Evolutionary conservation across 1,140 invertebrate species (phyloP).

Genomic region (Leptinotarsa texana): DNA sequence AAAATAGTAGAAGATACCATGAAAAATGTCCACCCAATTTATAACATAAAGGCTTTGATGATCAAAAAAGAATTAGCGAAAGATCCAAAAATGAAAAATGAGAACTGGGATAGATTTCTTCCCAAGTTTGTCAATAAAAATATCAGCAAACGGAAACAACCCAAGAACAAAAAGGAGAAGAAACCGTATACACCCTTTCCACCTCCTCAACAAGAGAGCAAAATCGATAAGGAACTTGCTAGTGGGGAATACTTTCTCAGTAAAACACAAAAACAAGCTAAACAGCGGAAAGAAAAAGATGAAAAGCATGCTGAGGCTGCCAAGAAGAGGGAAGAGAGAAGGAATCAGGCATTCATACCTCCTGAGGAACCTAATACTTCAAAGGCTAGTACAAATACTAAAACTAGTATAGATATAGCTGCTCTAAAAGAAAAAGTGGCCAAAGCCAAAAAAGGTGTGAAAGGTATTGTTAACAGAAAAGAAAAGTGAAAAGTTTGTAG

Average conservation of each 20-base stretch:
- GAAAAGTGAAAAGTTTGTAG: not conserved
- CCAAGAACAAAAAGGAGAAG: conserved; percentile 84
- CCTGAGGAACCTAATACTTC: conserved; percentile 65
- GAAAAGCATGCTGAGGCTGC: conserved; percentile 72
- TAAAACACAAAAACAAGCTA: conserved; percentile 76
- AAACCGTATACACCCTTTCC: conserved; percentile 98
- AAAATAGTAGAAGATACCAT: conserved; percentile 96
- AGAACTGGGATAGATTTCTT: conserved; percentile 96
- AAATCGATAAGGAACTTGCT: conserved; percentile 92
- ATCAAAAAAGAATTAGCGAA: conserved; percentile 94
- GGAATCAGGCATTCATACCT: conserved; percentile 81
- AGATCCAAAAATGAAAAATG: conserved; percentile 87
- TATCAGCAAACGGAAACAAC: conserved; percentile 82
- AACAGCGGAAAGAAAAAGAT: conserved; percentile 73
- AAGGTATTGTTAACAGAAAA: conserved; percentile 11
- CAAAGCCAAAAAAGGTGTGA: conserved; percentile 58
- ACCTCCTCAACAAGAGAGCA: conserved; percentile 88
- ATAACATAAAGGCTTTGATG: conserved; percentile 98
- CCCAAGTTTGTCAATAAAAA: conserved; percentile 96
- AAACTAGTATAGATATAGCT: conserved; percentile 64
- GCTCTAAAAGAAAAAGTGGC: conserved; percentile 75
- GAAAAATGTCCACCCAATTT: conserved; percentile 99
- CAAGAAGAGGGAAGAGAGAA: conserved; percentile 74
- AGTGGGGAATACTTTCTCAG: conserved; percentile 96
- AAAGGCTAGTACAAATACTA: conserved; percentile 40